These are phyloP conservation scores for Synergus laeviventris DNA, from an alignment of 2,888 invertebrate species.

Conservation along the genomic window DNA sequence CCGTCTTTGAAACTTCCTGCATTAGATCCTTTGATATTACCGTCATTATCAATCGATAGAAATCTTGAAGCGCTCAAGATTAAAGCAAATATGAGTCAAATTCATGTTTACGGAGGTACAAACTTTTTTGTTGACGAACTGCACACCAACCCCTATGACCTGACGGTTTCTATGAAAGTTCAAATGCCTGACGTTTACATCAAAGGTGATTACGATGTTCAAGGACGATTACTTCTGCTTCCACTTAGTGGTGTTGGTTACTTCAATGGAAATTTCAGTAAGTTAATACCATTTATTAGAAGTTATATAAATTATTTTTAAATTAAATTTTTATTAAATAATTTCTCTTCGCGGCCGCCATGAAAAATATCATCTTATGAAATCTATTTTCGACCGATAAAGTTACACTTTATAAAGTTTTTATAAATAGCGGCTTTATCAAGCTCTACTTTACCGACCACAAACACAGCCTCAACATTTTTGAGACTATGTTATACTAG, in stretches of 20 bases:
- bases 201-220: conserved; percentile 78
- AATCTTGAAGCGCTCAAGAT: conserved; percentile 84
- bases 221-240: conserved; percentile 77
- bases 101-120: conserved; percentile 82
- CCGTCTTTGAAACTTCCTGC: conserved; percentile 84
- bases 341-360: too few species aligned
- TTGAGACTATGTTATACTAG: too few species aligned
- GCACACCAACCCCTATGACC: conserved; percentile 76
- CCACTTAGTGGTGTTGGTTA: conserved; percentile 77
- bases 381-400: too few species aligned
- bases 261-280: conserved; percentile 79
- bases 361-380: too few species aligned
- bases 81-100: conserved; percentile 83
- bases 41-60: conserved; percentile 84
- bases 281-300: conserved; percentile 63
- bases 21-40: conserved; percentile 84
- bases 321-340: too few species aligned
- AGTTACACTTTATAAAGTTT: too few species aligned
- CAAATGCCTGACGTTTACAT: conserved; percentile 76
- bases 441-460: too few species aligned
- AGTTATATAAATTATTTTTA: too few species aligned
- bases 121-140: conserved; percentile 80
- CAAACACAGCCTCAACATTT: too few species aligned
- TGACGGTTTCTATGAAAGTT: conserved; percentile 75
- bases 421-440: too few species aligned